phyloP scores from a whole-genome alignment of 2,113 vertebrate genomes.

The Aleadryas rufinucha region DNA sequence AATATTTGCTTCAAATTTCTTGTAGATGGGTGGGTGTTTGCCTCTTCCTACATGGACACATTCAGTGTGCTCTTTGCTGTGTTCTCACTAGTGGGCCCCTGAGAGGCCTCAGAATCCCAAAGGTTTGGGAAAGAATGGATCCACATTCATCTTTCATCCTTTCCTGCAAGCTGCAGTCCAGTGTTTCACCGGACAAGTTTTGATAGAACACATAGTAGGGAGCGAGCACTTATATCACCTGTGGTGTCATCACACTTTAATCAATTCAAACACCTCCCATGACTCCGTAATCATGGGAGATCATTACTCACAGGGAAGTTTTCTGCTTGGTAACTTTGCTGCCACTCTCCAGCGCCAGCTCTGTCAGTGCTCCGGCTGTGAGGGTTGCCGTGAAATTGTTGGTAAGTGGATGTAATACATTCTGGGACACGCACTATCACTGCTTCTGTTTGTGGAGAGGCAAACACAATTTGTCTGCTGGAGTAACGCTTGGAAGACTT shows the following conservation, averaged over 20 bases:
- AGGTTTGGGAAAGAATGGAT: not conserved
- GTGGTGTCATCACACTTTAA: not conserved
- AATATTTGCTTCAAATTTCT: not conserved
- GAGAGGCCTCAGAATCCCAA: not conserved
- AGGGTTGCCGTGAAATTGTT: not conserved
- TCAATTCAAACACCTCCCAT: rapidly evolving
- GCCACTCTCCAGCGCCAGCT: rapidly evolving
- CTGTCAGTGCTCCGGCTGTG: not conserved
- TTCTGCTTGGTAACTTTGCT: not conserved
- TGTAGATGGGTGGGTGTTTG: not conserved
- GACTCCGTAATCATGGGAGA: not conserved
- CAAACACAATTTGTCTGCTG: slow-evolving; percentile 10
- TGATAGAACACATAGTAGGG: rapidly evolving
- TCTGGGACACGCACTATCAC: not conserved
- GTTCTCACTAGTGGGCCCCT: not conserved
- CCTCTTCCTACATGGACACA: rapidly evolving
- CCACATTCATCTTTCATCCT: not conserved
- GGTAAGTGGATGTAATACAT: not conserved
- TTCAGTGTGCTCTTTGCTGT: not conserved
- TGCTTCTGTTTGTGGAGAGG: not conserved
- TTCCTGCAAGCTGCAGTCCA: not conserved
- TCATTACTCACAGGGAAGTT: not conserved
- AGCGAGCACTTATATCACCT: not conserved
- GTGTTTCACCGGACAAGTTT: rapidly evolving
- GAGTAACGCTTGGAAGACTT: slow-evolving; percentile 27